These are phyloP conservation scores for Leuciscus idus DNA, from an alignment of 2,113 vertebrate genomes.

Conservation along the genomic window DNA sequence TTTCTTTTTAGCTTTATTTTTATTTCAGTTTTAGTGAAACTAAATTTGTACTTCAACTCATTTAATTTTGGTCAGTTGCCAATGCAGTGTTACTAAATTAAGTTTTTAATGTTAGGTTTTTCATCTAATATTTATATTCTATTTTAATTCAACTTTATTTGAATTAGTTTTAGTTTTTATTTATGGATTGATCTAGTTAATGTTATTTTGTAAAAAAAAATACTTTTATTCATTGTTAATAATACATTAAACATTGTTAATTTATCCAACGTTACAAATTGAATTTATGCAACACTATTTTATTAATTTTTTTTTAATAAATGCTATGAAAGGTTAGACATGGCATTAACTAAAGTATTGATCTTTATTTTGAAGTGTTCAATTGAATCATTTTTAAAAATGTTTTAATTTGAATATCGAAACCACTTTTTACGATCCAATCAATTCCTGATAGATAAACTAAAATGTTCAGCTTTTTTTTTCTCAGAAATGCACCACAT, in stretches of 20 bases:
- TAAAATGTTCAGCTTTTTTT: not conserved
- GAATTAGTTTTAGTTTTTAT: not conserved
- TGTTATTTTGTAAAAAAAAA: too few relatives aligned
- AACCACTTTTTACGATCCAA: not conserved
- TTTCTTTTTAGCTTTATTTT: not conserved
- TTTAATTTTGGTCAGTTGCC: not conserved
- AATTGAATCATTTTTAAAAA: not conserved
- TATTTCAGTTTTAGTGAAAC: not conserved
- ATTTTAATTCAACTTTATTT: not conserved
- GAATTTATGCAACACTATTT: not conserved
- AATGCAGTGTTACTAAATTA: not conserved
- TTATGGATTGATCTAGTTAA: too few relatives aligned
- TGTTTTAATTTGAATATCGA: not conserved
- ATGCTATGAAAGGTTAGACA: too few relatives aligned
- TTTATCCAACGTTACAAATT: not conserved
- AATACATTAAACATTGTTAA: not conserved
- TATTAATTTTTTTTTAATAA: too few relatives aligned
- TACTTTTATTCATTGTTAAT: not conserved
- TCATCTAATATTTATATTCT: not conserved
- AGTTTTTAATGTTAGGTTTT: not conserved
- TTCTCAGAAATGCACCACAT: not conserved
- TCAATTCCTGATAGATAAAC: not conserved
- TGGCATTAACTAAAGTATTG: not conserved
- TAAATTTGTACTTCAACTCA: not conserved
- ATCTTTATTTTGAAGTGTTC: not conserved